phyloP scores from a whole-genome alignment of 2,113 vertebrate species.

The Aptenodytes forsteri region DNA sequence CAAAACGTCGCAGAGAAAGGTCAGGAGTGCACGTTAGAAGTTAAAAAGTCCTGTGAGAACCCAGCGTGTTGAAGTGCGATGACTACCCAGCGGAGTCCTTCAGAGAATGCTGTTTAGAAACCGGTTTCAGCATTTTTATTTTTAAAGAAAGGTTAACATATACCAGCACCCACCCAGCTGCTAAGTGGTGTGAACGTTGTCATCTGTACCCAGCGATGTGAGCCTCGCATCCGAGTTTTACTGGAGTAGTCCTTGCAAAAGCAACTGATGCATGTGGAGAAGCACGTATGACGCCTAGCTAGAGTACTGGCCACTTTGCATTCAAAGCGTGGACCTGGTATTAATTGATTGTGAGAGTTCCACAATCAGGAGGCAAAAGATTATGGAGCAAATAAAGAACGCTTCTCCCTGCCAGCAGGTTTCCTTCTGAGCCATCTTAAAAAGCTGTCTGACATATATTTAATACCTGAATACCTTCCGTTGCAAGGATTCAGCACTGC shows the following conservation, averaged over 20 bases:
- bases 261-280: accelerated
- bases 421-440: background rate
- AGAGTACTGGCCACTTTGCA: accelerated
- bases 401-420: background rate
- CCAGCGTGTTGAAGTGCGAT: accelerated
- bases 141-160: too few species aligned
- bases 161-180: background rate
- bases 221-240: accelerated
- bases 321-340: background rate
- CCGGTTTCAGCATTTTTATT: background rate
- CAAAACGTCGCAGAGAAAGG: background rate
- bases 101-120: background rate
- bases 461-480: background rate
- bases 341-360: background rate
- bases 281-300: accelerated
- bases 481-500: background rate
- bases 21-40: background rate
- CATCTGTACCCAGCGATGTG: accelerated
- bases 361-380: background rate
- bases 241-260: background rate
- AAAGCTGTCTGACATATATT: background rate
- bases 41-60: background rate
- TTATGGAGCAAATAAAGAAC: background rate
- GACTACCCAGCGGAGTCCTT: background rate
- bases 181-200: background rate